phyloP scores from a whole-genome alignment of 2,113 vertebrate species.

The Lasiurus borealis region DNA sequence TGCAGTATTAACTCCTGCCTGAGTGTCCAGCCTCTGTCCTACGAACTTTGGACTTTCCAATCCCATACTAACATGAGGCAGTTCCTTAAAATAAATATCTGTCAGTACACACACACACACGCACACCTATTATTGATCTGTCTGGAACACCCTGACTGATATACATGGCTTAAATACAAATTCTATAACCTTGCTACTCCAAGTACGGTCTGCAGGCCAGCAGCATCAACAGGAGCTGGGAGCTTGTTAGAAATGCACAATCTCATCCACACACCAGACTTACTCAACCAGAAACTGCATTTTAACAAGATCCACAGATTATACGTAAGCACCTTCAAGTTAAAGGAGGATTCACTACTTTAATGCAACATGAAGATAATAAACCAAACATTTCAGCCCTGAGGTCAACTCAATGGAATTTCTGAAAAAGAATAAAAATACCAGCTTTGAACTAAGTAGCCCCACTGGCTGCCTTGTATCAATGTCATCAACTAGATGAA shows the following conservation, averaged over 20 bases:
- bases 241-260: neutral
- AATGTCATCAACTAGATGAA: neutral
- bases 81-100: conserved; percentile 29
- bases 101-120: neutral
- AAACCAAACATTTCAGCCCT: neutral
- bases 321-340: neutral
- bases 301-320: neutral
- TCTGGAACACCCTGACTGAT: neutral
- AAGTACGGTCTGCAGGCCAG: neutral
- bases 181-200: neutral
- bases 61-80: neutral
- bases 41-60: neutral
- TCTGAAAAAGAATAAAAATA: neutral
- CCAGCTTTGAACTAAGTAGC: neutral
- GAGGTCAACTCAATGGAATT: neutral
- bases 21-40: too few relatives aligned
- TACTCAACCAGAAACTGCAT: neutral
- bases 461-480: neutral
- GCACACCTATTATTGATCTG: neutral
- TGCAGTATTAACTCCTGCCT: neutral
- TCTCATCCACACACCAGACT: neutral
- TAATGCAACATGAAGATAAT: neutral
- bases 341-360: neutral
- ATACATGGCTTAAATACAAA: neutral
- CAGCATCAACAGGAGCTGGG: neutral